phyloP scores from a whole-genome alignment of 2,888 invertebrate species.

The Cheilosia impressa region DNA sequence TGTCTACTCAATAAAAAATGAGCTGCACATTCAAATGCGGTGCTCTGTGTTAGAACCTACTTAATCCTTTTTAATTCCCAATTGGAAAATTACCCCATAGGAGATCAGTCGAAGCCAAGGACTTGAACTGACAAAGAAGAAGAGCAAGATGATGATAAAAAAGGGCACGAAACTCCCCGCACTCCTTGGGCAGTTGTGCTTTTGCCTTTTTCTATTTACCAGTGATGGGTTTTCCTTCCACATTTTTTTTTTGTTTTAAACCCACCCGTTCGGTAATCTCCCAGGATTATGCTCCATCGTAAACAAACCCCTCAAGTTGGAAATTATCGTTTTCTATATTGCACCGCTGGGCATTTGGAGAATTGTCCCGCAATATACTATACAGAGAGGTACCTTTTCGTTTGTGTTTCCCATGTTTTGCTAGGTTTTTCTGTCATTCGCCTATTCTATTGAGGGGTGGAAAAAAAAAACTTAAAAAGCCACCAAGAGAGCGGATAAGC shows the following conservation, averaged over 20 bases:
- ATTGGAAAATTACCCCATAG: conserved; percentile 65
- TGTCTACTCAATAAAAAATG: conserved; percentile 60
- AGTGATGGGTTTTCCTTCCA: not conserved
- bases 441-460: conserved; percentile 20
- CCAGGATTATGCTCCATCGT: conserved; percentile 71
- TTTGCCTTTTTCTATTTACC: conserved; percentile 11
- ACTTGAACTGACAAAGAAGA: conserved; percentile 13
- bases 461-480: not conserved
- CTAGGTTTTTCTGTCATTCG: conserved; percentile 48
- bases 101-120: conserved; percentile 26
- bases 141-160: conserved; percentile 41
- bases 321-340: conserved; percentile 75
- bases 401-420: conserved; percentile 20
- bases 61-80: conserved; percentile 72
- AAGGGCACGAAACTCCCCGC: conserved; percentile 4
- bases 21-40: conserved; percentile 40
- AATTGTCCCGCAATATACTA: conserved; percentile 56
- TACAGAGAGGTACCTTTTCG: conserved; percentile 38
- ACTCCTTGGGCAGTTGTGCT: conserved; percentile 50
- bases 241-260: conserved; percentile 52
- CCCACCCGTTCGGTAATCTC: conserved; percentile 64
- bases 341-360: conserved; percentile 70
- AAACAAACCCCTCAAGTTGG: conserved; percentile 73
- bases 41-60: conserved; percentile 42
- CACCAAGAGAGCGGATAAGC: conserved; percentile 40